phyloP scores from a whole-genome alignment of 2,888 invertebrate genomes.

The Diadromus collaris region DNA sequence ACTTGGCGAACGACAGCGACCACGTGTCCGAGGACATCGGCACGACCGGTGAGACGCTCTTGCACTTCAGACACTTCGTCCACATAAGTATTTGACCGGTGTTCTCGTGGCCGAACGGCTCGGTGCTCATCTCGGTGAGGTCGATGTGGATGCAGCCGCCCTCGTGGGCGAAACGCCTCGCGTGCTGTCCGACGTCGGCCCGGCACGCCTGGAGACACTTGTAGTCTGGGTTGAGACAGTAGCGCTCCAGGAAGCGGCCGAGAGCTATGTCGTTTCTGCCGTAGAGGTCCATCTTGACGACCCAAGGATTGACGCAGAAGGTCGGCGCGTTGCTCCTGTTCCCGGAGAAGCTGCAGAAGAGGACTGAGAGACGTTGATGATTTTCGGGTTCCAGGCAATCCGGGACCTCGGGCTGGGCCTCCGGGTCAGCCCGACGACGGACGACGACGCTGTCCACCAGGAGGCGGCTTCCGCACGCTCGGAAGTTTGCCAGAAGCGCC shows the following conservation, averaged over 20 bases:
- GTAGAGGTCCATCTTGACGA: constrained; percentile 97
- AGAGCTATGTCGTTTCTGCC: constrained; percentile 97
- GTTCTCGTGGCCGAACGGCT: constrained; percentile 81
- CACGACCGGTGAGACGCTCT: constrained; percentile 86
- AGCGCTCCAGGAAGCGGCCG: constrained; percentile 95
- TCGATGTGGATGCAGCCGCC: constrained; percentile 92
- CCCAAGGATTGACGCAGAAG: constrained; percentile 95
- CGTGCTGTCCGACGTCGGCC: constrained; percentile 79
- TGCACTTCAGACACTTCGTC: constrained; percentile 89
- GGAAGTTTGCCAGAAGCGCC: constrained; percentile 90
- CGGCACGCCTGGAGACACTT: constrained; percentile 83
- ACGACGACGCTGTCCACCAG: constrained; percentile 69
- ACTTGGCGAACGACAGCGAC: constrained; percentile 94
- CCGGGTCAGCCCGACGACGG: not conserved
- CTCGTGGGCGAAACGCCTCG: constrained; percentile 89
- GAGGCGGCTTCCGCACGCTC: constrained; percentile 89
- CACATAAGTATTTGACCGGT: constrained; percentile 87
- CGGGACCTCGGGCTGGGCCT: not conserved
- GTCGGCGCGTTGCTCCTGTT: constrained; percentile 89
- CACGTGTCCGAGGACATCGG: constrained; percentile 90
- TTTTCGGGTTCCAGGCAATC: constrained; percentile 91
- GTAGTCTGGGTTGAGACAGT: constrained; percentile 93
- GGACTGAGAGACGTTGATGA: constrained; percentile 93
- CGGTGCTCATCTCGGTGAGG: constrained; percentile 81
- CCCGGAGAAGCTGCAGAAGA: constrained; percentile 93